These are phyloP conservation scores for Peromyscus californicus DNA, from an alignment of 2,113 vertebrate genomes.

Conservation along the genomic window DNA sequence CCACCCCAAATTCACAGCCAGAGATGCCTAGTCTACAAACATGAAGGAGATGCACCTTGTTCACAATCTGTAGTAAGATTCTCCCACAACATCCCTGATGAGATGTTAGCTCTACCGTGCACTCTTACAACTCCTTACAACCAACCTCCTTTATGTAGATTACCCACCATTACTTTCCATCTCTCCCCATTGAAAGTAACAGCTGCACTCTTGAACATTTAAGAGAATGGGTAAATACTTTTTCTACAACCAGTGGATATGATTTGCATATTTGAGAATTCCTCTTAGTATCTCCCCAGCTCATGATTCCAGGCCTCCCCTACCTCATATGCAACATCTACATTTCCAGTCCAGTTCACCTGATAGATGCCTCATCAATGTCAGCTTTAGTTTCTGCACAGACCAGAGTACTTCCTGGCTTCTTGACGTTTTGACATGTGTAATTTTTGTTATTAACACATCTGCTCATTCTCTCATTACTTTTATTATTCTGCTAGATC, in stretches of 20 bases:
- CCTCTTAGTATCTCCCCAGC: neutral
- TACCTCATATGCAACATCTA: neutral
- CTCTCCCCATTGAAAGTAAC: neutral
- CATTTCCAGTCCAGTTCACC: neutral
- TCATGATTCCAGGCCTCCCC: neutral
- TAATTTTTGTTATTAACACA: constrained; percentile 41
- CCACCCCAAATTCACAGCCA: neutral
- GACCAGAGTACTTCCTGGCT: neutral
- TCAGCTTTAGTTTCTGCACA: neutral
- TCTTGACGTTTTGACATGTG: neutral
- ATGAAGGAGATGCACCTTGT: neutral
- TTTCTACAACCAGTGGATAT: neutral
- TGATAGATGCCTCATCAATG: neutral
- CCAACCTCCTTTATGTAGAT: neutral
- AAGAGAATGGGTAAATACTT: constrained; percentile 23
- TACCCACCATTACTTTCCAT: neutral
- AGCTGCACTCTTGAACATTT: neutral
- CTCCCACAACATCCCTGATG: neutral
- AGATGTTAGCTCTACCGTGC: neutral
- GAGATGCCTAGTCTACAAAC: neutral
- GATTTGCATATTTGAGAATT: constrained; percentile 24
- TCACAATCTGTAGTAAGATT: neutral
- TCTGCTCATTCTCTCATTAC: neutral
- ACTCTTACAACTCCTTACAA: neutral
- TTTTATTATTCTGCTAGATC: neutral